Evolutionary conservation across 2,113 vertebrate species (phyloP).

Genomic region (Anas platyrhynchos): DNA sequence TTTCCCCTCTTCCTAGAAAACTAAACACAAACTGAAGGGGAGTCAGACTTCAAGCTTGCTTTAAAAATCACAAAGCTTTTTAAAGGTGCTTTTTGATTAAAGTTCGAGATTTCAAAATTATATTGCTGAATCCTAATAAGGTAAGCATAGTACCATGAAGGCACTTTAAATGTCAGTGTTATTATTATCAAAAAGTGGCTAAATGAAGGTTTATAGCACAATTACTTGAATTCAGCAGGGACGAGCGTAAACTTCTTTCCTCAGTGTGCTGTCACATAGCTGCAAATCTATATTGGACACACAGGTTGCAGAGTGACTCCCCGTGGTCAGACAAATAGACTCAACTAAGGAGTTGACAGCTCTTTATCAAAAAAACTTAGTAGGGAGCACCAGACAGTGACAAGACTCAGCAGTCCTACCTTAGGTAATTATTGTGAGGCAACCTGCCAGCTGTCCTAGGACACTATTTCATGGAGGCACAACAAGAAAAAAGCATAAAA

Average conservation of each 20-base stretch:
- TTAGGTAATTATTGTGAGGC: fast-evolving
- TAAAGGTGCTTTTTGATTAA: constrained; percentile 12
- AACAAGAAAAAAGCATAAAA: background rate
- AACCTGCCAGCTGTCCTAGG: background rate
- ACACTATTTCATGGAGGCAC: background rate
- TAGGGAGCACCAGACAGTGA: background rate
- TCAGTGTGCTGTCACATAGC: background rate
- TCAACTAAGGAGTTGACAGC: background rate
- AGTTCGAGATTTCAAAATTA: background rate
- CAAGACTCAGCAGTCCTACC: background rate
- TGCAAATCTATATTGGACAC: background rate
- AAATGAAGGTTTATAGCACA: background rate
- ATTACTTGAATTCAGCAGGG: background rate
- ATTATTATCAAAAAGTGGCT: background rate
- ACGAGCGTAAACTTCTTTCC: background rate
- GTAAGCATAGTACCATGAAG: background rate
- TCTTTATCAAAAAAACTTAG: background rate
- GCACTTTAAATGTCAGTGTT: background rate
- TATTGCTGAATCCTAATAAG: background rate
- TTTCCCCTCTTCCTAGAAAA: background rate
- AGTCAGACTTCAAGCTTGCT: background rate
- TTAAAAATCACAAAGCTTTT: constrained; percentile 4
- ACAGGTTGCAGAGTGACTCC: constrained; percentile 20
- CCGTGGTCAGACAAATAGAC: background rate
- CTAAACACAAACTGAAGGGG: background rate